Evolutionary conservation across 1,140 invertebrate species (phyloP), one percentile per base, ranked within the genome.

Genomic region (Dufourea novaeangliae): DNA sequence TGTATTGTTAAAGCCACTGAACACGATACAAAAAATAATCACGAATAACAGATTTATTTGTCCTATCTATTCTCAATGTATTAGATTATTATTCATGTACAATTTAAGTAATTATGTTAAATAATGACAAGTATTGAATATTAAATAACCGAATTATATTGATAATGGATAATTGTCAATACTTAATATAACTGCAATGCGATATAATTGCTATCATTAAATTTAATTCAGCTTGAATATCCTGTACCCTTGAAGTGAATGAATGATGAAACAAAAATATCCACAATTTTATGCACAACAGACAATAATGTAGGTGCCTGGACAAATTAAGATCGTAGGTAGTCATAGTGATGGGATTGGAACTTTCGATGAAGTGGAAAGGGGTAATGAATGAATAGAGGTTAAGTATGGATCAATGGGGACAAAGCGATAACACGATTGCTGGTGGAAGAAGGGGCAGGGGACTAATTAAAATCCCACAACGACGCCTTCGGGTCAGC

Each of bases 391-490:
- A 70, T 81, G 80, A 87, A 87, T 87, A 78, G 78, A 79, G 85
- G 86, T 88, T 86, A 88, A 87, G 79, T 81, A 83, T 68, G 76
- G 85, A 83, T 83, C 83, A 86, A 87, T 63, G 85, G 73, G 85
- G 67, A 64, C 83, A 83, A 75, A 79, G 83, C 62, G 71, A 79
- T 80, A 81, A 77, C 78, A 86, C 64, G 76, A 79, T 87, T 87
- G 82, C 80, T 79, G 70, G 62, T 67, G 66, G 70, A 64, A 66
- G 69, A 81, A 84, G 78, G 64, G 80, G 86, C 85, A 86, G 84
- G 87, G 83, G 83, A 88, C 87, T 88, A 88, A 88, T 88, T 88
- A 86, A 88, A 88, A 88, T 88, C 87, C 87, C 87, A 84, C 87
- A 86, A 86, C 87, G 86, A 88, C 82, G 87, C 83, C 78, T 83